Percentiles rank a stretch among this genome's conserved stretches.
Conservation (phyloP, 1,140 invertebrate genomes). For the Drosophila littoralis region DNA sequence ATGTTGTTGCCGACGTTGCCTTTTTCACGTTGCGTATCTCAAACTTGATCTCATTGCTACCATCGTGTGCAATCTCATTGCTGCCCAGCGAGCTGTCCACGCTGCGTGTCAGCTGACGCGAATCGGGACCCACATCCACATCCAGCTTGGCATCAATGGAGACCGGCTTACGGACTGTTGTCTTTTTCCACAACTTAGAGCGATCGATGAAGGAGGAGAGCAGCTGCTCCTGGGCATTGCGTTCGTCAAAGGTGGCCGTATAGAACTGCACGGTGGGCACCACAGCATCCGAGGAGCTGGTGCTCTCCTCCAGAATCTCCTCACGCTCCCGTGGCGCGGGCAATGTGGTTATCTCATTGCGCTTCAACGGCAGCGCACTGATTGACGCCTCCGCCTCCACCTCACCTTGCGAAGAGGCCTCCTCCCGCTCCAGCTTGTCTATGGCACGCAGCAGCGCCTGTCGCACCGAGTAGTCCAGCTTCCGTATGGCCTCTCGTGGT, state of each 20-base stretch:
- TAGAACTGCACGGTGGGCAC: slow-evolving; percentile 82
- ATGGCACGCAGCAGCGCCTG: slow-evolving; percentile 89
- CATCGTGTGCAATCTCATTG: slow-evolving; percentile 74
- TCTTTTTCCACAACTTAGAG: slow-evolving; percentile 76
- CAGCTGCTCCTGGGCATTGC: slow-evolving; percentile 74
- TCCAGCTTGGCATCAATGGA: slow-evolving; percentile 21
- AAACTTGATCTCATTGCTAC: slow-evolving; percentile 77
- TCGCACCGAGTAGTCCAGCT: slow-evolving; percentile 88
- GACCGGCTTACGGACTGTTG: slow-evolving; percentile 47
- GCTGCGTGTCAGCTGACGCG: slow-evolving; percentile 65
- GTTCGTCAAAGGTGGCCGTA: slow-evolving; percentile 79
- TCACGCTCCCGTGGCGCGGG: slow-evolving; percentile 66
- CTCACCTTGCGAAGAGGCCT: slow-evolving; percentile 71
- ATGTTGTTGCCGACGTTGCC: slow-evolving; percentile 38
- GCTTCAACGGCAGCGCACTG: slow-evolving; percentile 24
- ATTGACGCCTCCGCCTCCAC: slow-evolving; percentile 13
- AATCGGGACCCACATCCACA: slow-evolving; percentile 37
- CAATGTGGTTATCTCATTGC: slow-evolving; percentile 39
- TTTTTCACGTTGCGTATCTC: slow-evolving; percentile 75
- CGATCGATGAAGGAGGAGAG: slow-evolving; percentile 77
- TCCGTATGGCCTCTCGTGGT: slow-evolving; percentile 86
- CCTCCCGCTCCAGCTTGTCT: slow-evolving; percentile 87
- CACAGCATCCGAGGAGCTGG: slow-evolving; percentile 56
- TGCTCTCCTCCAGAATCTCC: slow-evolving; percentile 81
- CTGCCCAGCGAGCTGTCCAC: slow-evolving; percentile 61